Evolutionary conservation across 2,797 vertebrate species (phyloP).

Genomic region (Chanos chanos): DNA sequence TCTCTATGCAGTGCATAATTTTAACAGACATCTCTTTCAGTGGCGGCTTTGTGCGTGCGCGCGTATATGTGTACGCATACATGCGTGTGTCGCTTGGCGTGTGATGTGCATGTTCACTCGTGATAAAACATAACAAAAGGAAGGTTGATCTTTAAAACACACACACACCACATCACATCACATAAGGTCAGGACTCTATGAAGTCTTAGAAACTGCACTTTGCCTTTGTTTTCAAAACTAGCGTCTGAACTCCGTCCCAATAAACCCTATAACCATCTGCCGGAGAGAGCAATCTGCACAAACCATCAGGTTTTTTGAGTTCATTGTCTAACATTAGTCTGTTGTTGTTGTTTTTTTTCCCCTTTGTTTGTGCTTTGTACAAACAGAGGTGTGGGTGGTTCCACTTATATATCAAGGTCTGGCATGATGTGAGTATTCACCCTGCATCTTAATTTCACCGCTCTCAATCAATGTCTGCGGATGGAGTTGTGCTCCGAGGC

Average conservation of each 20-base stretch:
- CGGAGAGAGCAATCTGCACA: too few relatives aligned
- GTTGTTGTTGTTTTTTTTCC: constrained; percentile 22
- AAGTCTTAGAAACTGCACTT: too few relatives aligned
- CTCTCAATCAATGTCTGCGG: constrained; percentile 46
- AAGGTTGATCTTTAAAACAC: not conserved
- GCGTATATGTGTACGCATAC: not conserved
- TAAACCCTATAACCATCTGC: too few relatives aligned
- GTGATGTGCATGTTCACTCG: not conserved
- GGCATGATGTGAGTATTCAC: constrained; percentile 40
- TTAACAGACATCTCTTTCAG: constrained; percentile 17
- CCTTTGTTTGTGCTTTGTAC: not conserved
- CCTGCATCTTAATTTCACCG: constrained; percentile 49
- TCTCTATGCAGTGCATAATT: constrained; percentile 14
- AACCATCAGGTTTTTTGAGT: constrained; percentile 12
- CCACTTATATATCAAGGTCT: constrained; percentile 13
- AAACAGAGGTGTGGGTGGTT: constrained; percentile 29
- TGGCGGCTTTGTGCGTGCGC: not conserved
- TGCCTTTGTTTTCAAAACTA: too few relatives aligned
- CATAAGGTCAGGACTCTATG: too few relatives aligned
- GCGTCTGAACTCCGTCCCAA: too few relatives aligned
- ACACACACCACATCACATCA: too few relatives aligned
- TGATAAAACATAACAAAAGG: not conserved
- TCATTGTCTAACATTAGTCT: constrained; percentile 11
- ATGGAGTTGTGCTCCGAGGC: constrained; percentile 19
- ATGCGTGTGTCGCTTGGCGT: constrained; percentile 9